phyloP scores from a whole-genome alignment of 2,797 vertebrate species.

The Spondyliosoma cantharus region DNA sequence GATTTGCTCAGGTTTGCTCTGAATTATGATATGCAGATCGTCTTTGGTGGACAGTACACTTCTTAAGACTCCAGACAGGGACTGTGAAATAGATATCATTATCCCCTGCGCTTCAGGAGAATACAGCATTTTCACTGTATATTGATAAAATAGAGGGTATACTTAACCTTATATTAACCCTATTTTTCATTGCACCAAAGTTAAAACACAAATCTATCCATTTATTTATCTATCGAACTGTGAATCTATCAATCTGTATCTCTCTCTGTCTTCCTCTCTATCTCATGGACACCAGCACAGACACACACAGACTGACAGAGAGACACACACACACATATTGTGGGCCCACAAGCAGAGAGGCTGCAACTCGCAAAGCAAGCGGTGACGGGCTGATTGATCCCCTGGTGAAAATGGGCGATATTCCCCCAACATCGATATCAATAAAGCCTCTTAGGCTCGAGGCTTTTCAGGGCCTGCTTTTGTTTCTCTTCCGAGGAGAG shows the following conservation, averaged over 20 bases:
- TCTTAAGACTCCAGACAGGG: conserved; percentile 49
- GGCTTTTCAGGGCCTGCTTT: conserved; percentile 85
- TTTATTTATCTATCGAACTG: conserved; percentile 11
- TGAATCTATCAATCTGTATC: conserved; percentile 33
- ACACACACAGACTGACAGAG: conserved; percentile 38
- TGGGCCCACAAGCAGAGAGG: conserved; percentile 66
- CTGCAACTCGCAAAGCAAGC: conserved; percentile 81
- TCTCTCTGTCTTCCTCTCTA: conserved; percentile 1
- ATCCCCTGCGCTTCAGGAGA: conserved; percentile 28
- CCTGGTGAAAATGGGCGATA: conserved; percentile 86
- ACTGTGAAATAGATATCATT: conserved; percentile 45
- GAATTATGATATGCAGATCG: conserved; percentile 70
- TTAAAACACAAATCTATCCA: conserved; percentile 16
- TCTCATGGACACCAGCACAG: conserved; percentile 8
- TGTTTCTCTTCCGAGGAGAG: conserved; percentile 86
- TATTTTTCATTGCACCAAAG: conserved; percentile 22
- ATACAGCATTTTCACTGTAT: conserved; percentile 21
- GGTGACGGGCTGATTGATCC: conserved; percentile 86
- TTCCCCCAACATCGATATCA: conserved; percentile 87
- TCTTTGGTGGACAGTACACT: conserved; percentile 55
- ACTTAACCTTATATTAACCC: conserved; percentile 50
- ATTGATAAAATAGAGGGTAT: conserved; percentile 17
- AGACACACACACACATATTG: conserved; percentile 42
- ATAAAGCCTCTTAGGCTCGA: conserved; percentile 86
- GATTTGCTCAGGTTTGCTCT: conserved; percentile 75